phyloP scores from a whole-genome alignment of 2,797 vertebrate species.

The Neosilurus mollespiculum region DNA sequence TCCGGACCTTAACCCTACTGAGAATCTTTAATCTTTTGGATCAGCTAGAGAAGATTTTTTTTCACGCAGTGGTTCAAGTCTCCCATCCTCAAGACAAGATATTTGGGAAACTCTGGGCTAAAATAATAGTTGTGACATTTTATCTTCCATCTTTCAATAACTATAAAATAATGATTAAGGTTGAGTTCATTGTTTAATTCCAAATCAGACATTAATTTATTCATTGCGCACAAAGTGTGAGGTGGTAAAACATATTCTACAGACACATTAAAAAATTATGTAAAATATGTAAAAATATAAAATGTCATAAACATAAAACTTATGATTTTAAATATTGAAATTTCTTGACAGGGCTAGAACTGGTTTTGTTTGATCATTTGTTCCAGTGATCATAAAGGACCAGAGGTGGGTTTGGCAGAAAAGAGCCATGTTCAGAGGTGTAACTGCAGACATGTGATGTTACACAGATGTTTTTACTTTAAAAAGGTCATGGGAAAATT shows the following conservation, averaged over 20 bases:
- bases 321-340: neutral
- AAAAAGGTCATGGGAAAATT: conserved; percentile 19
- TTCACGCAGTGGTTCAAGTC: too few species aligned
- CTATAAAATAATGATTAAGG: neutral
- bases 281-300: neutral
- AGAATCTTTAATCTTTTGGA: too few species aligned
- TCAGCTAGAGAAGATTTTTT: too few species aligned
- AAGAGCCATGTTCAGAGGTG: neutral
- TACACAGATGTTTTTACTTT: neutral
- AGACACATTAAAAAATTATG: neutral
- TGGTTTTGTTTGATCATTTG: neutral
- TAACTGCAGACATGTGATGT: neutral
- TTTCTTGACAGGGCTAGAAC: neutral
- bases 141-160: neutral
- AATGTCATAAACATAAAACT: neutral
- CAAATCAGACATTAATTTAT: neutral
- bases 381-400: neutral
- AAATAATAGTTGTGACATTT: too few species aligned
- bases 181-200: neutral
- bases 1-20: too few species aligned
- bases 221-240: neutral
- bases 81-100: too few species aligned
- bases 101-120: too few species aligned
- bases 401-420: neutral
- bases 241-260: neutral